These are phyloP conservation scores for Sminthopsis crassicaudata DNA, from an alignment of 2,113 vertebrate genomes.

Conservation along the genomic window DNA sequence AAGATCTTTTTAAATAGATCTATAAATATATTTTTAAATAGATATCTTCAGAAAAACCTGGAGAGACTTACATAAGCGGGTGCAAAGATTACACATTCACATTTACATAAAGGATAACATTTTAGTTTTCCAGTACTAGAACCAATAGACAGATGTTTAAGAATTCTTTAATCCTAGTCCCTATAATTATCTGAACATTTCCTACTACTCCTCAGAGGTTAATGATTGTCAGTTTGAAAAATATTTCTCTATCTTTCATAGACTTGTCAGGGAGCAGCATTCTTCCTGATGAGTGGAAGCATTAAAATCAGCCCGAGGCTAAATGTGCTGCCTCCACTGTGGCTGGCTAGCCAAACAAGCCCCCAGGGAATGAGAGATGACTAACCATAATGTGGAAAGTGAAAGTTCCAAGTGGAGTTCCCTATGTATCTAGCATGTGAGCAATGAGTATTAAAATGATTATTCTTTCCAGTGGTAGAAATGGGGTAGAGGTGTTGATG, in stretches of 20 bases:
- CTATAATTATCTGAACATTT: background rate
- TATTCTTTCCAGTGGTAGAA: background rate
- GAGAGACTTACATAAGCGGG: too few species aligned
- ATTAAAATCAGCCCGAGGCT: background rate
- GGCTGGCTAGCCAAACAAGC: constrained; percentile 26
- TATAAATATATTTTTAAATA: background rate
- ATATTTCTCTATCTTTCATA: background rate
- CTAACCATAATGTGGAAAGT: background rate
- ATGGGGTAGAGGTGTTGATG: background rate
- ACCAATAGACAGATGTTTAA: background rate
- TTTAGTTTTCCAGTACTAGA: background rate
- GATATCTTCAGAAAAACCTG: too few species aligned
- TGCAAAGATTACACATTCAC: background rate
- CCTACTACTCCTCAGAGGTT: background rate
- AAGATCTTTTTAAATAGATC: background rate
- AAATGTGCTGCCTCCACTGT: background rate
- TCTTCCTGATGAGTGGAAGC: background rate
- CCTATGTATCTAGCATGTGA: background rate
- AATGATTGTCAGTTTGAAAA: background rate
- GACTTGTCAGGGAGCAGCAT: background rate
- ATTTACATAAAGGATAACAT: background rate
- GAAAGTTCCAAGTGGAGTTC: background rate
- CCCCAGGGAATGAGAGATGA: background rate
- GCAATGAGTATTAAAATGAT: background rate
- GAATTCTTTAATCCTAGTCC: background rate